Evolutionary conservation across 2,113 vertebrate species (phyloP).

Genomic region (Psittacara wagleri): DNA sequence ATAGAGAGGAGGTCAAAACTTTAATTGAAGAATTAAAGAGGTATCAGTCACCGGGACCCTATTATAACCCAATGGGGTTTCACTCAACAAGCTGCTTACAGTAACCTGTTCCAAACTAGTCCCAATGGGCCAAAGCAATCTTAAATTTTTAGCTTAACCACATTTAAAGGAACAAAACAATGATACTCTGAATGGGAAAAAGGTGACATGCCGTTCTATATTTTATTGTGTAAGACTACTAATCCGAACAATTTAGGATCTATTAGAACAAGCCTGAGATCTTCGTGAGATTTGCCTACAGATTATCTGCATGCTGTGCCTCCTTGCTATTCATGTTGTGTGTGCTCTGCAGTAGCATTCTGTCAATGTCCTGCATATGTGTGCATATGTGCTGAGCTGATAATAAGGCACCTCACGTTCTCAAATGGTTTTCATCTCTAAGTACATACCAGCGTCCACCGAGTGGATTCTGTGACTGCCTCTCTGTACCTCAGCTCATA

Average conservation of each 20-base stretch:
- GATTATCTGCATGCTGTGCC: not conserved
- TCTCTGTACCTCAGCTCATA: constrained; percentile 62
- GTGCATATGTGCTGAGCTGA: not conserved
- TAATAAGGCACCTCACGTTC: not conserved
- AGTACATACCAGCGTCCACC: constrained; percentile 4
- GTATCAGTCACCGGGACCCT: not conserved
- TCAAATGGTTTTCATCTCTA: not conserved
- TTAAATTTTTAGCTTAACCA: not conserved
- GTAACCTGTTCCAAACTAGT: not conserved
- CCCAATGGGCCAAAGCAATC: not conserved
- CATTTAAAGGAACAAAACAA: not conserved
- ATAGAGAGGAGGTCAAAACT: not conserved
- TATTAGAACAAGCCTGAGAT: not conserved
- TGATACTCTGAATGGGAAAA: not conserved
- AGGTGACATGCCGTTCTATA: not conserved
- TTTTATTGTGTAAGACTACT: not conserved
- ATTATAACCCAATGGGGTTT: too few relatives aligned
- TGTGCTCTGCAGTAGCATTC: not conserved
- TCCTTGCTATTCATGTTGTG: not conserved
- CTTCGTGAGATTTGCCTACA: not conserved
- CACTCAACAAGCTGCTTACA: not conserved
- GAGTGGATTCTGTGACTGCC: not conserved
- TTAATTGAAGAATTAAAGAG: not conserved
- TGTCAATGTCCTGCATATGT: not conserved
- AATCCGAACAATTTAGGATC: not conserved